A percentile compares a stretch with the other conserved stretches of the same genome.
Conservation (phyloP, 2,113 vertebrate species). For the Micromys minutus region DNA sequence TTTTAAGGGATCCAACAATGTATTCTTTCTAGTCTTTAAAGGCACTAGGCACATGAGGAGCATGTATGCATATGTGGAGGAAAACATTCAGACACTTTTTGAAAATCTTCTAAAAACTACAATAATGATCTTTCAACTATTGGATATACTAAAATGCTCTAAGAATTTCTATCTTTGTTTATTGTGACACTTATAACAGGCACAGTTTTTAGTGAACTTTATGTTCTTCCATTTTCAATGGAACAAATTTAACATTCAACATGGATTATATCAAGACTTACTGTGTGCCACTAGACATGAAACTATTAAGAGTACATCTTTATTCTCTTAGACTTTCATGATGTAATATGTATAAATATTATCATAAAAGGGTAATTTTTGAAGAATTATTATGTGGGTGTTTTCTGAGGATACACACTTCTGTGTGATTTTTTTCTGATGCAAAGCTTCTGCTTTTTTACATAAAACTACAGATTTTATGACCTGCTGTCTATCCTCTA, state of each 20-base stretch:
- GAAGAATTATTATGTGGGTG: slow-evolving; percentile 4
- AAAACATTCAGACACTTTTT: background rate
- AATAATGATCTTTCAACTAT: background rate
- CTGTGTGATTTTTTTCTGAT: slow-evolving; percentile 42
- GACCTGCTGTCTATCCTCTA: slow-evolving; percentile 51
- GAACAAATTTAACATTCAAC: background rate
- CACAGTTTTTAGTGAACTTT: background rate
- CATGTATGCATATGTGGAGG: too few relatives aligned
- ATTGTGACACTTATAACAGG: background rate
- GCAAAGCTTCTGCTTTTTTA: slow-evolving; percentile 33
- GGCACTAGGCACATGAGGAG: accelerated
- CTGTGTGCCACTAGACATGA: background rate
- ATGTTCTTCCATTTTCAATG: background rate
- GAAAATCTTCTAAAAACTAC: background rate
- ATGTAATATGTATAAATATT: background rate
- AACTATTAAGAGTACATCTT: background rate
- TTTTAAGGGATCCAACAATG: background rate
- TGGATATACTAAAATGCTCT: background rate
- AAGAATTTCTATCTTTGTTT: background rate
- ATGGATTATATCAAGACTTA: background rate
- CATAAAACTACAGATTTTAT: slow-evolving; percentile 60
- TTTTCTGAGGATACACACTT: slow-evolving; percentile 13
- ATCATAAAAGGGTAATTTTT: background rate
- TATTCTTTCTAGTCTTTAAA: background rate
- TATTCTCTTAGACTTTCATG: background rate